Evolutionary conservation across 2,797 vertebrate species (phyloP), one percentile per base, ranked within the genome.

Genomic region (Squalus acanthias): DNA sequence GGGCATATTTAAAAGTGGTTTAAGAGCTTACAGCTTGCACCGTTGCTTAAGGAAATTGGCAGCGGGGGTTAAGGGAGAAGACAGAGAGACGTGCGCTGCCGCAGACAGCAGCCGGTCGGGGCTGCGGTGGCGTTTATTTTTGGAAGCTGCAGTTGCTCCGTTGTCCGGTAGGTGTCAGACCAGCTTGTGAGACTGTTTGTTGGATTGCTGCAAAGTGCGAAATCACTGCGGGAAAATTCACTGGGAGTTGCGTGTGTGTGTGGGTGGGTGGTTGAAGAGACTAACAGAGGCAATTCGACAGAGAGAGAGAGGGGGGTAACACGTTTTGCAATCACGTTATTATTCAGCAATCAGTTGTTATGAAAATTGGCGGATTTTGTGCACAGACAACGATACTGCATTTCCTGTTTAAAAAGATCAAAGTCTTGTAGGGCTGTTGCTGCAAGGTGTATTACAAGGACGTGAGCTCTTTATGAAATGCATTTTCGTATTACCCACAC

Each of bases 201-300:
- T 67, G 22, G 70, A 74, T 95, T 95, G 94, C 94, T 95, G 94
- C 94, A 95, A 72, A 74, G 69, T 95, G 94, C 70, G 50, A 95
- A 95, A 95, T 76, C 94, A 95, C 94, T 95, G 94, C 94, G 94
- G 94, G 94, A 76, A 95, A 95, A 95, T 95, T 57, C 94, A 72
- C 94, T 57, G 69, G 94, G 63, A 76, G 29, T 95, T 95, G 50
- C 46, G 29, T 7, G 82, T 50, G n/a, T 22, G 39, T 8, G 82
- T 76, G 29, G 65, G 60, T 4, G 63, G n/a, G 39, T 24, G 12
- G 22, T 24, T 22, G 63, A 22, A 39, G 33, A 63, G 24, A 74
- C 22, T 29, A 22, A 57, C 22, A 74, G 33, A 67, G 93, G 69
- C 57, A 74, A 67, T 26, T 26, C 26, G 93, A 95, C 13, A 57